phyloP scores from a whole-genome alignment of 2,888 invertebrate genomes.

The Luffia ferchaultella region DNA sequence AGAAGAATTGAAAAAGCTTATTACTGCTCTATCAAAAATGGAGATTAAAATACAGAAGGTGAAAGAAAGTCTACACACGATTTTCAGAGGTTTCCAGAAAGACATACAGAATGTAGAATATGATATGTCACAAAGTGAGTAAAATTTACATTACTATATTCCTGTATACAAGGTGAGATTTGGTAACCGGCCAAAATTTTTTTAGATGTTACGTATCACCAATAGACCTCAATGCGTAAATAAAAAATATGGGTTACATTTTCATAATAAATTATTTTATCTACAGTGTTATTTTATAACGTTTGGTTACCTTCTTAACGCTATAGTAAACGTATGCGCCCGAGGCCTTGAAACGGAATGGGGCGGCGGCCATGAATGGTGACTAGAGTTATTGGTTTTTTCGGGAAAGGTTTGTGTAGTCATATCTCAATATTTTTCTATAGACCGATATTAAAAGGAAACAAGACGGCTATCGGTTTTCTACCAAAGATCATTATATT shows the following conservation, averaged over 20 bases:
- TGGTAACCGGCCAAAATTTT: neutral
- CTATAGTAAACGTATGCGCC: too few relatives aligned
- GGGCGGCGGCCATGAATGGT: too few relatives aligned
- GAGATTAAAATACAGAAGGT: constrained; percentile 39
- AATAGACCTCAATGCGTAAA: neutral
- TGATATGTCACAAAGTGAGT: neutral
- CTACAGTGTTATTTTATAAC: too few relatives aligned
- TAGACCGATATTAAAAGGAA: too few relatives aligned
- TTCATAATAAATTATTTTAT: neutral
- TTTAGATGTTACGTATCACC: neutral
- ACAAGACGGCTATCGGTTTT: too few relatives aligned
- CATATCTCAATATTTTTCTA: too few relatives aligned
- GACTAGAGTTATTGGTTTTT: too few relatives aligned
- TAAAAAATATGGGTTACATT: neutral
- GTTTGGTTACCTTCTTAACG: too few relatives aligned
- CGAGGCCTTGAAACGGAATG: too few relatives aligned
- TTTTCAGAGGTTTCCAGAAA: constrained; percentile 35
- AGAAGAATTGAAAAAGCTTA: constrained; percentile 30
- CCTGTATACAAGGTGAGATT: neutral
- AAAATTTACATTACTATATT: neutral
- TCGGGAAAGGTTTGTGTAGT: too few relatives aligned
- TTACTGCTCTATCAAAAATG: constrained; percentile 23
- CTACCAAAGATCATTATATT: too few relatives aligned
- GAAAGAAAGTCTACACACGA: constrained; percentile 28
- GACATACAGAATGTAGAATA: constrained; percentile 13